Evolutionary conservation across 2,113 vertebrate genomes (phyloP).

Genomic region (Petrocephalus microphthalmus): DNA sequence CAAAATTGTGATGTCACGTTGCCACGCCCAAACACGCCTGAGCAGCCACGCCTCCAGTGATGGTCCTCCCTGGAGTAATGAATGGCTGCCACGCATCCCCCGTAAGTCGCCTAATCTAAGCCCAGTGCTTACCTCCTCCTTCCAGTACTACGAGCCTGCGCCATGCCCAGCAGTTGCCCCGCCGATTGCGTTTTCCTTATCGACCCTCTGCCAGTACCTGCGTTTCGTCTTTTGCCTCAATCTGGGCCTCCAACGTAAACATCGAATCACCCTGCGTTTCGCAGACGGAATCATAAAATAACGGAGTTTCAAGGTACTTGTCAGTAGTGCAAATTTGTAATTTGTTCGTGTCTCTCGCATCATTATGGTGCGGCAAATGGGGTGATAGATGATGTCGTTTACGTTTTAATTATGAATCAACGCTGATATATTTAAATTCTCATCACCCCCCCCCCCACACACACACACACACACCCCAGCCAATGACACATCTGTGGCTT

Average conservation of each 20-base stretch:
- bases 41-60: neutral
- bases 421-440: neutral
- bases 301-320: neutral
- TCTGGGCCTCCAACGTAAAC: neutral
- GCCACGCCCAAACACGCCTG: neutral
- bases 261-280: neutral
- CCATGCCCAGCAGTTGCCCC: neutral
- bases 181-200: neutral
- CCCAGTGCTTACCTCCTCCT: neutral
- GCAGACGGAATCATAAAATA: neutral
- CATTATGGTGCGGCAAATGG: neutral
- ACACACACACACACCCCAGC: too few species aligned
- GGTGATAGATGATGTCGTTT: neutral
- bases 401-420: slow-evolving; percentile 10
- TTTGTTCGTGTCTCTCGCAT: neutral
- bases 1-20: neutral
- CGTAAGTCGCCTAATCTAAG: neutral
- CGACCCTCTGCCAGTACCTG: neutral
- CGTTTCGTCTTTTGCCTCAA: neutral
- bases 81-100: neutral
- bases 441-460: neutral
- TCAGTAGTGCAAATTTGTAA: neutral
- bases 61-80: neutral
- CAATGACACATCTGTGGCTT: slow-evolving; percentile 20
- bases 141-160: neutral